Evolutionary conservation across 2,888 invertebrate genomes (phyloP), one percentile per base, ranked within the genome.

Genomic region (Rhimphoctona megacephalus): DNA sequence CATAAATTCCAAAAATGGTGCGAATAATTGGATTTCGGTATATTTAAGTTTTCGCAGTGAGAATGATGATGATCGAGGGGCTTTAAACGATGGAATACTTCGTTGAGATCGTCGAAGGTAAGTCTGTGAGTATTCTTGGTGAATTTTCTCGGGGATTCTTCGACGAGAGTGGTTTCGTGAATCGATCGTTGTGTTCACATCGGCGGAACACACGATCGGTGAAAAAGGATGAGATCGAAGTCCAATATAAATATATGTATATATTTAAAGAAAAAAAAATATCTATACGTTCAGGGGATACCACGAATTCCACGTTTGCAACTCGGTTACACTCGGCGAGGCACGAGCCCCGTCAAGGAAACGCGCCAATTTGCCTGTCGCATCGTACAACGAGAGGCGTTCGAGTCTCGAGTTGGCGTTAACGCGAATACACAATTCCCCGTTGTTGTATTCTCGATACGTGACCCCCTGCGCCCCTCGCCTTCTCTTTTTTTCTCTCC

Each of bases 311-410:
- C 88, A 67, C 76, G 88, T 86, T 86, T 77, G 85, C 80, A 81
- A 66, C 73, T 73, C 88, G 89, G 87, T 89, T 88, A 89, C 89
- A 88, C 89, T 89, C 87, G 87, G 86, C 54, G 80, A 88, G 88
- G 87, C 89, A 88, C 88, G 89, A 88, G 89, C 86, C 74, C 84
- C 86, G 88, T 89, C 89, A 89, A 93, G 94, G 94, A 94, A 94
- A 92, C 90, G 93, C 91, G 90, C 92, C 92, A 94, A 94, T 94
- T 93, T 93, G 92, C 93, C 92, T 92, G 93, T 93, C 93, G 92
- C 91, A 87, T 80, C 76, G 84, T 77, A 87, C 87, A 73, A 81
- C 81, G 81, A 61, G 81, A 73, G 73, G 86, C 87, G 78, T 82
- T 85, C 81, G 81, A 84, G 76, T 36, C 81, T 81, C 81, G 54